Evolutionary conservation across 2,797 vertebrate genomes (phyloP).

Genomic region (Cheirogaleus major): DNA sequence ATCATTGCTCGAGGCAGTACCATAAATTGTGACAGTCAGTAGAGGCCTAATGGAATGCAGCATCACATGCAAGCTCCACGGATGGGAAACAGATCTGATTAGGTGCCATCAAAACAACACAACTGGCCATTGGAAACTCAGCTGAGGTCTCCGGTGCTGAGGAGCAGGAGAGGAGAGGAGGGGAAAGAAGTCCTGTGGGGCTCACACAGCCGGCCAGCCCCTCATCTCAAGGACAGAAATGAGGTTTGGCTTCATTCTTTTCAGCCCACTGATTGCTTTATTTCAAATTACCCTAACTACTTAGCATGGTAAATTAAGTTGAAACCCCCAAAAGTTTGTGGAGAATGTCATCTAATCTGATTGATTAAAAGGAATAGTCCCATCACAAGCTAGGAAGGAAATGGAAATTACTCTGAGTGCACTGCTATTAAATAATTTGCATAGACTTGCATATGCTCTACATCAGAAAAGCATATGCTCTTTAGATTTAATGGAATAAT

Average conservation of each 20-base stretch:
- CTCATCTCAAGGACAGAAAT: constrained; percentile 63
- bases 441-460: constrained; percentile 77
- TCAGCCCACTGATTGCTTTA: constrained; percentile 79
- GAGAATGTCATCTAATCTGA: constrained; percentile 82
- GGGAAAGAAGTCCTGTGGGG: background rate
- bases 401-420: constrained; percentile 76
- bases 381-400: constrained; percentile 70
- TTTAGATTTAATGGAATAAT: constrained; percentile 76
- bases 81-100: constrained; percentile 60
- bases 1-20: constrained; percentile 31
- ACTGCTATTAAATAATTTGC: constrained; percentile 79
- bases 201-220: background rate
- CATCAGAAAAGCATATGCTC: constrained; percentile 78
- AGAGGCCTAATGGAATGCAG: constrained; percentile 6
- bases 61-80: background rate
- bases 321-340: constrained; percentile 77
- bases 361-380: constrained; percentile 82
- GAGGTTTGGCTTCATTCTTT: constrained; percentile 73
- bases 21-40: constrained; percentile 38
- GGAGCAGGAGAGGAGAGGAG: background rate
- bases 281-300: constrained; percentile 79
- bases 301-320: constrained; percentile 79
- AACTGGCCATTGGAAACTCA: constrained; percentile 2
- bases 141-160: constrained; percentile 20
- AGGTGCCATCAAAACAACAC: constrained; percentile 54